These are phyloP conservation scores for Malurus alboscapulatus DNA, from an alignment of 2,113 vertebrate genomes.

Conservation along the genomic window DNA sequence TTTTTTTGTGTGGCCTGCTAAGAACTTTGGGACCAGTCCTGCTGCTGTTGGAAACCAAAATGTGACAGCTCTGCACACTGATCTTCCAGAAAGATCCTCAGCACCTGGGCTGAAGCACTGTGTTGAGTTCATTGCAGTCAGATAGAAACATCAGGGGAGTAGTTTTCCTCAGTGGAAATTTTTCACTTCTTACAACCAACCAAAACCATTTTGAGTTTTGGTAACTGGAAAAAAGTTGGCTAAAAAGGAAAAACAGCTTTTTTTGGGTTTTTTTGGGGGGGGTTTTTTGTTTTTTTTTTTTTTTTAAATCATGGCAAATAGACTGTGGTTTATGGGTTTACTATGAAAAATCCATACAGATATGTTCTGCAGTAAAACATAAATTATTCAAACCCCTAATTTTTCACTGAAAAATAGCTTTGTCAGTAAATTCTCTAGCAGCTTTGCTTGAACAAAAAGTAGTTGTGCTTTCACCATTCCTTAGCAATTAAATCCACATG, in stretches of 20 bases:
- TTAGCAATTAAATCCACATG: neutral
- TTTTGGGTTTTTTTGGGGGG: too few relatives aligned
- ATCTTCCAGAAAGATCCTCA: neutral
- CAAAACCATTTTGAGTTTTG: neutral
- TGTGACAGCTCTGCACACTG: neutral
- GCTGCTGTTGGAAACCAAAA: constrained; percentile 5
- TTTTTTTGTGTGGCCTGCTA: neutral
- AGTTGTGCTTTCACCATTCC: neutral
- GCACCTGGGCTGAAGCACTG: neutral
- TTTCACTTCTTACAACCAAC: neutral
- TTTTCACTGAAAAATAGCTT: constrained; percentile 15
- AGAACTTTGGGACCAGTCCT: neutral
- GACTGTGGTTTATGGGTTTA: neutral
- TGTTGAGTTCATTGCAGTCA: neutral
- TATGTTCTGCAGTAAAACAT: neutral
- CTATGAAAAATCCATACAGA: neutral
- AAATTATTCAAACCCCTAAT: neutral
- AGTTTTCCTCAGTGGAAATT: neutral
- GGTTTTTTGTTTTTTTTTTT: neutral
- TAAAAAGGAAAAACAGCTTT: neutral
- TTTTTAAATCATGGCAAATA: neutral
- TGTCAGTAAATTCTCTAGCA: constrained; percentile 17
- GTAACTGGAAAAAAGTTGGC: neutral
- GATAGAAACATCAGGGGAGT: neutral
- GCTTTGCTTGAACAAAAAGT: neutral